phyloP scores from a whole-genome alignment of 53 echinoderm and acorn worm species.

The Arbacia lixula region DNA sequence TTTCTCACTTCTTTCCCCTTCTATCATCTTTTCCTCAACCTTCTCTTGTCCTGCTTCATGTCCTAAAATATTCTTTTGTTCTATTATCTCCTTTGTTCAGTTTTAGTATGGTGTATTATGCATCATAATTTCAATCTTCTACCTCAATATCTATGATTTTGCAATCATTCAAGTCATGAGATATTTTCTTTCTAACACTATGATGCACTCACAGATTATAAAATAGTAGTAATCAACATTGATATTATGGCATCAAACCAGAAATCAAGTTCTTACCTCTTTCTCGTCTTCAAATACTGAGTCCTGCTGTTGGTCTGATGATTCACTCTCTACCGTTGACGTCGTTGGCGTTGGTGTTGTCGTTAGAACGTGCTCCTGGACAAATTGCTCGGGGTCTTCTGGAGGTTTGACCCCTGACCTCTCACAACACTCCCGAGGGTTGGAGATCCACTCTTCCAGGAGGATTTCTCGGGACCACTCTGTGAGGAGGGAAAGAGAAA shows the following conservation, averaged over 20 bases:
- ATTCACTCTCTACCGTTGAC: conserved; percentile 10
- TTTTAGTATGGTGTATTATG: no score
- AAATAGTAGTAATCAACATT: not conserved
- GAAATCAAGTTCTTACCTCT: conserved; percentile 1
- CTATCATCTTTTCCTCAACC: no score
- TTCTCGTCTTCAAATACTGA: not conserved
- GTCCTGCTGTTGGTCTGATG: not conserved
- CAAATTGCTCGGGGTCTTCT: conserved; percentile 68
- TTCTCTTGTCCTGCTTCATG: no score
- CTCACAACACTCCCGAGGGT: conserved; percentile 89
- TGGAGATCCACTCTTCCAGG: conserved; percentile 86
- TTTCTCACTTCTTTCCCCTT: no score
- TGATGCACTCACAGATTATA: no score
- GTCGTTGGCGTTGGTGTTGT: not conserved
- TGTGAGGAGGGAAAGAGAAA: not conserved
- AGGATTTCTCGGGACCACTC: conserved; percentile 94
- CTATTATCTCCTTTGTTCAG: no score
- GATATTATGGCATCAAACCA: no score
- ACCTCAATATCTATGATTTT: no score
- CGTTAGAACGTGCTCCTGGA: conserved; percentile 3
- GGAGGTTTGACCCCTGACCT: conserved; percentile 94
- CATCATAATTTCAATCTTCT: no score
- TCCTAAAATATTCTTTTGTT: no score
- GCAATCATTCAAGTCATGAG: no score
- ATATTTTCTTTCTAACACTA: no score